Conservation (phyloP, 2,888 invertebrate species). For the Malthinus flaveolus region DNA sequence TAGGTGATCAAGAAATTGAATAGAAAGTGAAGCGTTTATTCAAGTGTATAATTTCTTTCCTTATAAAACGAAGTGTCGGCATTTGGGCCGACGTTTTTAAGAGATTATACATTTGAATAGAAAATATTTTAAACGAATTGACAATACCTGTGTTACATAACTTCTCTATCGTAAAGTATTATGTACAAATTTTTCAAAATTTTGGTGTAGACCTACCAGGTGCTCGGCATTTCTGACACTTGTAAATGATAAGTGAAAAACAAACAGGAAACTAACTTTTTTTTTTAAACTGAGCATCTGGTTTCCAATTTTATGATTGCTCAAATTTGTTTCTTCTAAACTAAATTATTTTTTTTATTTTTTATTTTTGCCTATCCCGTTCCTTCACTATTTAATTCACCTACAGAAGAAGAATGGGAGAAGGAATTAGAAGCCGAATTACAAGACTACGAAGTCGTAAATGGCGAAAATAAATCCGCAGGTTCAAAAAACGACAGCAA, state of each 20-base stretch:
- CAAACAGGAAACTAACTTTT: slow-evolving; percentile 40
- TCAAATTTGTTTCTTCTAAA: slow-evolving; percentile 19
- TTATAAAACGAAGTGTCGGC: slow-evolving; percentile 14
- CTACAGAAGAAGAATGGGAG: slow-evolving; percentile 86
- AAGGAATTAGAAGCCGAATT: slow-evolving; percentile 93
- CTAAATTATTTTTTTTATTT: slow-evolving; percentile 23
- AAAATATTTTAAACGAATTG: slow-evolving; percentile 24
- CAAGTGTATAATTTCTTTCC: slow-evolving; percentile 30
- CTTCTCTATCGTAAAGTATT: slow-evolving; percentile 22
- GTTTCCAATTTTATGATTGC: slow-evolving; percentile 27
- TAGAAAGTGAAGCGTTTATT: slow-evolving; percentile 30
- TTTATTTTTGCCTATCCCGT: slow-evolving; percentile 43
- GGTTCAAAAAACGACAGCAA: slow-evolving; percentile 50
- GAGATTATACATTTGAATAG: slow-evolving; percentile 22
- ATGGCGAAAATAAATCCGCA: slow-evolving; percentile 57
- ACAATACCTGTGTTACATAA: slow-evolving; percentile 27
- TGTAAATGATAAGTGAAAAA: slow-evolving; percentile 8
- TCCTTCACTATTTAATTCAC: slow-evolving; percentile 40
- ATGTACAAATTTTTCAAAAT: slow-evolving; percentile 23
- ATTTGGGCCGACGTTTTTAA: slow-evolving; percentile 12
- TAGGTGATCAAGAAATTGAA: slow-evolving; percentile 28
- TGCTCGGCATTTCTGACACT: slow-evolving; percentile 33
- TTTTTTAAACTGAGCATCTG: slow-evolving; percentile 36
- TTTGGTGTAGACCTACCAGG: slow-evolving; percentile 36
- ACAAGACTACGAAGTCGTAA: slow-evolving; percentile 92